A percentile compares a stretch with the other conserved stretches of the same genome.
These are phyloP conservation scores for Lepidurus arcticus DNA, from an alignment of 1,140 invertebrate species.

Conservation along the genomic window DNA sequence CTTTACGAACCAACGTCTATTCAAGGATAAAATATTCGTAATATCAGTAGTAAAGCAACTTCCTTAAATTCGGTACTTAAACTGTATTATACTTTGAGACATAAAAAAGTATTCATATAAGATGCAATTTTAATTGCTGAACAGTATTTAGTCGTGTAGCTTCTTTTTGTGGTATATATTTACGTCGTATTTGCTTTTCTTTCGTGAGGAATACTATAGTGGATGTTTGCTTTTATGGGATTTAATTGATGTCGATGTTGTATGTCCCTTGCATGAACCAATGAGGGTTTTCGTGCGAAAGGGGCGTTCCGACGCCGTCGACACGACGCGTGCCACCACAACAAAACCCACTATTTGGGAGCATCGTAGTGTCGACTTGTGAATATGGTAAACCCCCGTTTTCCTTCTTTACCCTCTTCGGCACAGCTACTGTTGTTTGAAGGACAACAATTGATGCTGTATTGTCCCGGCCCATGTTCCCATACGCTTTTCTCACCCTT, in stretches of 20 bases:
- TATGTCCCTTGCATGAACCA: background rate
- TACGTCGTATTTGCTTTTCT: background rate
- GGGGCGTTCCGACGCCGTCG: constrained; percentile 19
- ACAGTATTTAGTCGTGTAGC: no score
- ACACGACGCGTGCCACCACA: constrained; percentile 8
- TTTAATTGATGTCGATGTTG: constrained; percentile 18
- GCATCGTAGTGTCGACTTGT: constrained; percentile 21
- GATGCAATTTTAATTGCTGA: no score
- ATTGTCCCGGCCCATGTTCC: constrained; percentile 2
- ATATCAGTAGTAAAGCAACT: no score
- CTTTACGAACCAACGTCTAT: no score
- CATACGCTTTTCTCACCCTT: background rate
- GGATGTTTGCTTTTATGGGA: background rate
- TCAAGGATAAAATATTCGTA: no score
- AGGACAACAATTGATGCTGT: constrained; percentile 7
- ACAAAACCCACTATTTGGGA: constrained; percentile 14
- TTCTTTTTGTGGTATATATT: background rate
- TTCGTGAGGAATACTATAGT: background rate
- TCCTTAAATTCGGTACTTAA: no score
- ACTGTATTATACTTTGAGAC: no score
- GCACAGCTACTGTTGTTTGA: constrained; percentile 13
- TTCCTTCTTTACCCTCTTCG: background rate
- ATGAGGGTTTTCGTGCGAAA: constrained; percentile 13
- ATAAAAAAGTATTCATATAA: no score
- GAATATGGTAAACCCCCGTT: background rate